Base-by-base conservation (phyloP, 2,797 vertebrate genomes). In the Percopsis omiscomaycus region DNA sequence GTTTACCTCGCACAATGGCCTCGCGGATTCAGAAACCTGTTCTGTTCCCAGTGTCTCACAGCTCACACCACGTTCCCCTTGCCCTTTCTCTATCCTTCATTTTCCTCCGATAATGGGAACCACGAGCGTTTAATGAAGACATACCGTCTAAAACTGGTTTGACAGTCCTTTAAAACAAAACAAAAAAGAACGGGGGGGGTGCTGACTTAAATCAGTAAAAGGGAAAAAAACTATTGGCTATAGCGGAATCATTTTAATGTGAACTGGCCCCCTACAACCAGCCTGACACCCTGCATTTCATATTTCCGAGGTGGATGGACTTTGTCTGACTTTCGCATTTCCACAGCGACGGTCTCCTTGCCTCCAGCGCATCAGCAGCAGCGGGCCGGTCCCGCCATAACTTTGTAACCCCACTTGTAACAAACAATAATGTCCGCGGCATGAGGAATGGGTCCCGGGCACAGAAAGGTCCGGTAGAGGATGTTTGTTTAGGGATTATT, bases 401-500 rank as follows among this genome's bases (percentile, higher is more conserved):
- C 83, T 84, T 84, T 83, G 83, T 88, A 89, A 88, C 62, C 80
- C 73, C 74, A 87, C 86, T 84, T 90, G 86, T 84, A 88, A 88
- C 86, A 89, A 89, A 81, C 80, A 90, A 90, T 90, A 89, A 87
- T 30, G 74, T 82, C 71, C 60, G 3, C 2, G 11, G 86, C 82
- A 86, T 85, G 78, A 84, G 82, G 82, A 86, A 81, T 61, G 64
- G 87, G 80, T 29, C 80, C 82, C 49, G 71, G 64, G 78, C 79
- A 84, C 71, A 76, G 77, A 78, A 81, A 84, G 88, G 81, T 86
- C 83, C 73, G 62, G 74, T 68, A 79, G 81, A 89, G 88, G 90
- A 88, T 90, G 88, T 91, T 89, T 89, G 85, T 83, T 88, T 89
- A 86, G 87, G 82, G 88, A 89, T 86, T 89, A 84, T 84, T 87